phyloP scores from a whole-genome alignment of 1,140 invertebrate species.

The Coelopa frigida region DNA sequence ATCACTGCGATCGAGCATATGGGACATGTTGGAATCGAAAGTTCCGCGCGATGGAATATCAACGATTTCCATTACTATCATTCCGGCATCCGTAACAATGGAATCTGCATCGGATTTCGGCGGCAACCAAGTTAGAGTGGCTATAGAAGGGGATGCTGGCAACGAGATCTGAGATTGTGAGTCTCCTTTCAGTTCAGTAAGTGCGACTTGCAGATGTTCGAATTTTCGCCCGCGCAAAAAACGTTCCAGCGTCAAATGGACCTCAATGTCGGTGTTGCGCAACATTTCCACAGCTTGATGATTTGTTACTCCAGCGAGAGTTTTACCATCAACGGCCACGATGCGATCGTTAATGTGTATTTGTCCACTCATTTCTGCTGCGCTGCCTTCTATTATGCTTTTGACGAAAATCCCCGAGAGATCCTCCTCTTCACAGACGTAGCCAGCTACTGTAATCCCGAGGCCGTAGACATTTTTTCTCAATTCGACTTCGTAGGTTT shows the following conservation, averaged over 20 bases:
- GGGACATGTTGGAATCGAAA: conserved; percentile 52
- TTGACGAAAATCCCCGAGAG: conserved; percentile 89
- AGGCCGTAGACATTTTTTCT: conserved; percentile 61
- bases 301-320: conserved; percentile 77
- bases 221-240: conserved; percentile 82
- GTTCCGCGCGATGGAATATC: conserved; percentile 60
- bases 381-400: conserved; percentile 85
- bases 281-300: conserved; percentile 82
- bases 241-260: conserved; percentile 72
- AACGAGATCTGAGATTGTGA: conserved; percentile 49
- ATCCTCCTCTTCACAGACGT: conserved; percentile 72
- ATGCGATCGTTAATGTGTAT: conserved; percentile 91
- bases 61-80: conserved; percentile 48
- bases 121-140: conserved; percentile 65
- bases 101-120: conserved; percentile 50
- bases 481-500: conserved; percentile 54
- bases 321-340: conserved; percentile 74
- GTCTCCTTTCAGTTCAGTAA: conserved; percentile 58
- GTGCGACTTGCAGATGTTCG: conserved; percentile 79
- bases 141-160: conserved; percentile 62
- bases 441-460: conserved; percentile 60
- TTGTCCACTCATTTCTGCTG: conserved; percentile 77
- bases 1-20: conserved; percentile 42
- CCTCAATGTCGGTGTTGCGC: conserved; percentile 73
- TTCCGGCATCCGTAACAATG: conserved; percentile 47